A percentile compares a stretch with the other conserved stretches of the same genome.
Evolutionary conservation across 2,113 vertebrate genomes (phyloP).

Genomic region (Saimiri boliviensis): DNA sequence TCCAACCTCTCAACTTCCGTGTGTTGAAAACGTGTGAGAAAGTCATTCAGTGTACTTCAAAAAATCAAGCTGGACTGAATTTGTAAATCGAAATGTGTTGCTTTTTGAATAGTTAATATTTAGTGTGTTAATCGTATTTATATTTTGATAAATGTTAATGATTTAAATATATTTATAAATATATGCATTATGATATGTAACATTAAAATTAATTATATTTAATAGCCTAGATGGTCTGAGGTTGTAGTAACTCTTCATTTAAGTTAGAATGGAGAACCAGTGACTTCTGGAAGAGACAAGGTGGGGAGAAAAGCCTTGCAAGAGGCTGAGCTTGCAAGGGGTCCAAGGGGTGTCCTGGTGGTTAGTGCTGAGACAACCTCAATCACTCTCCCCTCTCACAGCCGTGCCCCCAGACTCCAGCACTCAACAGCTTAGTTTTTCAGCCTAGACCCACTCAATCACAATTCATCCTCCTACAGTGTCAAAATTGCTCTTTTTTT

Average conservation of each 20-base stretch:
- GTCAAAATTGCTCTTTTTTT: neutral
- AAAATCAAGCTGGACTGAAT: neutral
- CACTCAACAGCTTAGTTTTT: neutral
- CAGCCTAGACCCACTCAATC: accelerated
- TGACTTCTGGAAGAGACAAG: neutral
- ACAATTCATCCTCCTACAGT: neutral
- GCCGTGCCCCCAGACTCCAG: neutral
- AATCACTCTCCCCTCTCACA: accelerated
- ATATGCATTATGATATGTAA: neutral
- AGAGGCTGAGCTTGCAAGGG: neutral
- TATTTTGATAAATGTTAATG: neutral
- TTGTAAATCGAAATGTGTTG: neutral
- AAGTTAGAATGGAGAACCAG: neutral
- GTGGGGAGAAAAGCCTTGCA: neutral
- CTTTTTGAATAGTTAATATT: neutral
- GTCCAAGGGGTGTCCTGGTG: accelerated
- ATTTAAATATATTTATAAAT: neutral
- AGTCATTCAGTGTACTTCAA: neutral
- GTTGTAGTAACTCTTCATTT: neutral
- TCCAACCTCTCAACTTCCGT: neutral
- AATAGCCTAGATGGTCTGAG: neutral
- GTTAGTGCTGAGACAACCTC: no score
- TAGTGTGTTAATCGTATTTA: neutral
- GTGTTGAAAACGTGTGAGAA: neutral
- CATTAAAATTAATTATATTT: neutral